Evolutionary conservation across 2,113 vertebrate species (phyloP), one percentile per base, ranked within the genome.

Genomic region (Corvus hawaiiensis): DNA sequence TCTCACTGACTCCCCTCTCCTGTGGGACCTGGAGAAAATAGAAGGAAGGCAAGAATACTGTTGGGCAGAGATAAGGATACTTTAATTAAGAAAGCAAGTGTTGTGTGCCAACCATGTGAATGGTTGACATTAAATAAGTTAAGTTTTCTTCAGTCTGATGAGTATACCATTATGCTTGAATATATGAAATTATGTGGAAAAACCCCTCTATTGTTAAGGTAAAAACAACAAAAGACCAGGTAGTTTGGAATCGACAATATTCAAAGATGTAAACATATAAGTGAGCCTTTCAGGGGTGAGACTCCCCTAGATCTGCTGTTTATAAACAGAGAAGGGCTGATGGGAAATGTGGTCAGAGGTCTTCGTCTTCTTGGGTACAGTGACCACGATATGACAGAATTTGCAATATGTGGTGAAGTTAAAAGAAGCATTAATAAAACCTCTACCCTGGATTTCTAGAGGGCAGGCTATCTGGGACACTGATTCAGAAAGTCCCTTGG

Each of bases 401-500:
- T 39, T 56, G 10, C 59, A 48, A n/a, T 64, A 74, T 13, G n/a
- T 55, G 49, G 11, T 55, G 59, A 64, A 64, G 23, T 28, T 23
- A 37, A 23, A 39, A 46, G 22, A 9, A 64, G 9, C 1, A 0
- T 23, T 55, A 46, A 39, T 33, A 39, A 52, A 64, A 74, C 9
- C 23, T 56, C 15, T 46, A 23, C 18, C 7, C 14, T 64, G 23
- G 15, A 56, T 48, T 74, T 28, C n/a, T 28, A 22, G 39, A 55
- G 32, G 16, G 9, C 13, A 46, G 48, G 21, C 22, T 27, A 6
- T 17, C 22, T 6, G 0, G 0, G 18, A 15, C 41, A 56, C 7
- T 39, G 18, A 56, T 49, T 49, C 17, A 41, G 30, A 48, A 24
- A 49, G 6, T 49, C 3, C 2, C 8, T 48, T 85, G 35, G 51